Evolutionary conservation across 2,797 vertebrate species (phyloP), one percentile per base, ranked within the genome.

Genomic region (Artibeus lituratus): DNA sequence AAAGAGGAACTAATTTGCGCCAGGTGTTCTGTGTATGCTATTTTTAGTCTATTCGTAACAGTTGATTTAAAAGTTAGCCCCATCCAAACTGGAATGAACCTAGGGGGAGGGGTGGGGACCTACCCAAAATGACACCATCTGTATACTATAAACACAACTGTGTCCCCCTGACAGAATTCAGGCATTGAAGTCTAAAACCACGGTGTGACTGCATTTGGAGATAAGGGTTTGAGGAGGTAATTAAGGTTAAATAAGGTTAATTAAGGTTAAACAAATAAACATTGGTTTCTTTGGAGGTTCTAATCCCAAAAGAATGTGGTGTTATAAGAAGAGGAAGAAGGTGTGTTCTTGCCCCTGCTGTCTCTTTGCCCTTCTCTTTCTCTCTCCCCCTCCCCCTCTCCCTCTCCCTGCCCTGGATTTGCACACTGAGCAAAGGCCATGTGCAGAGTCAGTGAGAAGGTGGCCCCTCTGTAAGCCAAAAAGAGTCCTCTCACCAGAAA

Each of bases 71-170:
- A 89, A 94, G 80, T 90, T 91, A 78, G 83, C 84, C 84, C 65
- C 87, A 97, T 85, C 72, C 67, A 73, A 87, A 89, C n/a, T 95
- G 39, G 24, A 89, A 57, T 88, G 49, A 96, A 91, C 73, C n/a
- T 94, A 26, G 59, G 26, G 11, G 59, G 29, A 3, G 5, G 29
- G 12, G 59, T 11, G 4, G 59, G 26, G 59, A n/a, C 62, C 32
- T 65, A n/a, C 62, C 70, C 29, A 82, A 78, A 57, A 69, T 74
- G 86, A 95, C 70, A 37, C 80, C 80, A 88, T 32, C 62, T 81
- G 73, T 47, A 22, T 69, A 42, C 83, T 59, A 7, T 77, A 12
- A 53, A 42, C 35, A 32, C 15, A 59, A 51, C 4, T 69, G 53
- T 69, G 51, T 39, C 26, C 59, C n/a, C 59, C 51, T 39, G 21